Conservation (phyloP, 2,797 vertebrate genomes). For the Danio aesculapii region DNA sequence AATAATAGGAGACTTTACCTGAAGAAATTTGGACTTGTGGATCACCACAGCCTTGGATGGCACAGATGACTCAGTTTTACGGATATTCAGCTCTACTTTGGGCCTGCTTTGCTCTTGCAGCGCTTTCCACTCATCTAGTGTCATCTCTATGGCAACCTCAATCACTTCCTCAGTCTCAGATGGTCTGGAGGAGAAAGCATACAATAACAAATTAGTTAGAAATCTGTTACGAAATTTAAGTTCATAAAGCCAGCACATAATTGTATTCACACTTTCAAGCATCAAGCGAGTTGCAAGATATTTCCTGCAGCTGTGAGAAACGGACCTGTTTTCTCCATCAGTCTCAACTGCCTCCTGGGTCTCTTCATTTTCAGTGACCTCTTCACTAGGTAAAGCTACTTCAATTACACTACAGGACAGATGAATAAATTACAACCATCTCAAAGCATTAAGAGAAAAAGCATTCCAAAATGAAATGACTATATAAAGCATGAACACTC, state of each 20-base stretch:
- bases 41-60: slow-evolving; percentile 95
- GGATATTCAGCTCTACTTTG: slow-evolving; percentile 93
- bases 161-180: slow-evolving; percentile 76
- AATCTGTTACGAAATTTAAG: background rate
- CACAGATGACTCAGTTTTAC: slow-evolving; percentile 87
- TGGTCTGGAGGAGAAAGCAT: slow-evolving; percentile 50
- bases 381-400: slow-evolving; percentile 67
- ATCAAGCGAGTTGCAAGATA: background rate
- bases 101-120: slow-evolving; percentile 88
- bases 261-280: background rate
- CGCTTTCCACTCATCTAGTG: slow-evolving; percentile 94
- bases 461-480: background rate
- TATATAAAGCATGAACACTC: background rate
- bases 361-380: slow-evolving; percentile 72
- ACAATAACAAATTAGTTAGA: background rate
- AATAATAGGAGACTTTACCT: slow-evolving; percentile 78
- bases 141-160: slow-evolving; percentile 91
- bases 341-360: slow-evolving; percentile 64
- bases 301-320: slow-evolving; percentile 28
- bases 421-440: background rate
- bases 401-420: slow-evolving; percentile 78
- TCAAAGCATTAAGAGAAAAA: background rate
- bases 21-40: slow-evolving; percentile 87
- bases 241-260: background rate
- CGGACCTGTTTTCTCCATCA: slow-evolving; percentile 81